phyloP scores from a whole-genome alignment of 2,113 vertebrate species.

The Butorides virescens region DNA sequence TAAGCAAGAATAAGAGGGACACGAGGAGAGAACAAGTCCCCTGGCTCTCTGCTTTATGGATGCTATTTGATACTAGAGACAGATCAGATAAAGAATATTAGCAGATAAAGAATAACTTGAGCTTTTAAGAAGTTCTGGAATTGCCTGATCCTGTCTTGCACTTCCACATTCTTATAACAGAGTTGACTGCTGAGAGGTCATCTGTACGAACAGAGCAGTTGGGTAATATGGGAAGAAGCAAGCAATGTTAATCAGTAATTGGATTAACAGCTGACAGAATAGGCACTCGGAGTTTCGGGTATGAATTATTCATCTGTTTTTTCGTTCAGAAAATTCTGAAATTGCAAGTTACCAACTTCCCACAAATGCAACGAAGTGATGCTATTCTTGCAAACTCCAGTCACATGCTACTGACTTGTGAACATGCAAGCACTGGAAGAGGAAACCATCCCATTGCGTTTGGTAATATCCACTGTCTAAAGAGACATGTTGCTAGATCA shows the following conservation, averaged over 20 bases:
- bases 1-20: not conserved
- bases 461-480: not conserved
- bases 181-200: not conserved
- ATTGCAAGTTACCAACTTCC: not conserved
- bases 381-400: not conserved
- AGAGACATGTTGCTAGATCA: not conserved
- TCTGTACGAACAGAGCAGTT: not conserved
- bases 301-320: not conserved
- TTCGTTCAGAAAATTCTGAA: conserved; percentile 42
- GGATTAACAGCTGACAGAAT: not conserved
- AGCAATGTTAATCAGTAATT: conserved; percentile 10
- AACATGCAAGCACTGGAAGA: not conserved
- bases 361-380: not conserved
- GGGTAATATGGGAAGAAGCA: not conserved
- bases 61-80: not conserved
- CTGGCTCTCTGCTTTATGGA: not conserved
- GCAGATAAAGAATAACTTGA: not conserved
- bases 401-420: not conserved
- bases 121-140: not conserved
- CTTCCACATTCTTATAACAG: conserved; percentile 11
- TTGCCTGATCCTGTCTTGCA: not conserved
- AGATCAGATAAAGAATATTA: not conserved
- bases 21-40: not conserved
- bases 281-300: not conserved
- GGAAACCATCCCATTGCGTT: not conserved